Evolutionary conservation across 92 coral and sea anemone species (phyloP), one percentile per base, ranked within the genome.

Genomic region (Actinostola sp.): DNA sequence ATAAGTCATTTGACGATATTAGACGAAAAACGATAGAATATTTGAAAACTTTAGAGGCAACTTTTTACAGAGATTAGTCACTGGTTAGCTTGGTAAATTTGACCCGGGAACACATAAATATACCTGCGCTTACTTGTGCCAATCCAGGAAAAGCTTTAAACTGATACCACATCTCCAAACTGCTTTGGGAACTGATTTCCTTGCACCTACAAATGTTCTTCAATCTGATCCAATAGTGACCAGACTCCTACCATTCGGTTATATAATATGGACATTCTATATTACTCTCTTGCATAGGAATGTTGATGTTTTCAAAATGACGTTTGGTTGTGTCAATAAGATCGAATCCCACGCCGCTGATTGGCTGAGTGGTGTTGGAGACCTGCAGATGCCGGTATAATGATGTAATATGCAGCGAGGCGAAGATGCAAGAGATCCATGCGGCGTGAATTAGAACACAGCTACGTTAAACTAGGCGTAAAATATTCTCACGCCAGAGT

Each of bases 331-430:
- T 62, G 71, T 81, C 86, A 81, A 73, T 65, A 63, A 78, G 64
- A 55, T 69, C 28, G 27, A 38, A 42, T 29, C 24, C 55, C 21
- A 14, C 63, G 6, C 0, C 33, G 43, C 38, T 81, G 75, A 81
- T 81, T 81, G 77, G 76, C 46, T 67, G 71, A 50, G 38, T 16
- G 21, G 3, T n/a, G 49, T 32, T 14, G 26, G 46, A 32, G 33
- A 83, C 83, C 88, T 36, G 94, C 67, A 81, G 79, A 89, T 89
- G 88, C 94, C 85, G 88, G 88, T 81, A 81, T 70, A 81, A 81
- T 89, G 91, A 89, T 82, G 94, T 89, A 89, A 89, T 88, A 70
- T 68, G 74, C 49, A 68, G 6, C 43, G 74, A 51, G 30, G 74
- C 62, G 74, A 21, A 19, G 63, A 45, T 28, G 9, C 16, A 52